Percentiles rank a stretch among this genome's conserved stretches.
Evolutionary conservation across 2,888 invertebrate genomes (phyloP).

Genomic region (Tetranychus piercei): DNA sequence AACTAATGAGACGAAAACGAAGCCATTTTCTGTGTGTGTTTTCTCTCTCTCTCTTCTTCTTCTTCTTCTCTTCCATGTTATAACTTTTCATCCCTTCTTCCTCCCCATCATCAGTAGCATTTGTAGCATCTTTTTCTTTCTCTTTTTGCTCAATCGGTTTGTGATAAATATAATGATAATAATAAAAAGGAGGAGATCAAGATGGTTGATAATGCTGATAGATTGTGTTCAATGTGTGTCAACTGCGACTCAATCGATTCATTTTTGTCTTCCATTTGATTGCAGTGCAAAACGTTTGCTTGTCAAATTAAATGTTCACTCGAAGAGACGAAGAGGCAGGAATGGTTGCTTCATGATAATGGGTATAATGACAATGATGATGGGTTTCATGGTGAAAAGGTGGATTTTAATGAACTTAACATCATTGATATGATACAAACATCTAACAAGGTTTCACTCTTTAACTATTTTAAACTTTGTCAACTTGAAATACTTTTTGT

Average conservation of each 20-base stretch:
- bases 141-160: conserved; percentile 8
- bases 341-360: neutral
- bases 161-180: neutral
- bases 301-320: neutral
- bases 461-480: too few species aligned
- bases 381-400: neutral
- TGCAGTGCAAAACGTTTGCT: neutral
- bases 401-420: too few species aligned
- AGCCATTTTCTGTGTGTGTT: neutral
- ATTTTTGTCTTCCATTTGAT: neutral
- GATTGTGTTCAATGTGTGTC: neutral
- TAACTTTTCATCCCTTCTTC: neutral
- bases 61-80: neutral
- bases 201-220: neutral
- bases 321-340: neutral
- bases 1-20: conserved; percentile 1
- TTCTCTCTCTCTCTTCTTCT: neutral
- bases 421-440: too few species aligned
- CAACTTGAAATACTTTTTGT: too few species aligned
- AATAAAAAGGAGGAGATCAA: neutral
- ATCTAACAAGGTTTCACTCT: too few species aligned
- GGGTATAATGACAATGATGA: neutral
- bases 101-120: neutral
- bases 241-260: neutral
- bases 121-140: conserved; percentile 8